These are phyloP conservation scores for Sminthurides bifidus DNA, from an alignment of 1,140 invertebrate species.

Conservation along the genomic window DNA sequence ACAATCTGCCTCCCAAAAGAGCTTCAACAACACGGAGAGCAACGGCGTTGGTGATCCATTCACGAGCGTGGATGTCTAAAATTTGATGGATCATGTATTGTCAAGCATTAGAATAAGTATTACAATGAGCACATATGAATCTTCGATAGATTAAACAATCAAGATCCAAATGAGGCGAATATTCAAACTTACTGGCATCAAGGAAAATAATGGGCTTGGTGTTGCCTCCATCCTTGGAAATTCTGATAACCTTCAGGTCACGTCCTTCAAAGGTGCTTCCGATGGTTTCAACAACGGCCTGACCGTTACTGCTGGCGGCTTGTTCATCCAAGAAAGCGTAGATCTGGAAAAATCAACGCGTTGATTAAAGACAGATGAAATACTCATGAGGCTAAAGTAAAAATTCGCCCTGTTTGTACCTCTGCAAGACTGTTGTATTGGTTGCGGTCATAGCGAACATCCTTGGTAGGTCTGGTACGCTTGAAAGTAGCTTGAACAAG, in stretches of 20 bases:
- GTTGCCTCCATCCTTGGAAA: background rate
- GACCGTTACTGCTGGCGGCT: background rate
- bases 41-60: conserved; percentile 1
- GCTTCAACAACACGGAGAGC: no score
- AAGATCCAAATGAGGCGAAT: background rate
- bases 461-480: no score
- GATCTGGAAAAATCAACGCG: background rate
- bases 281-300: background rate
- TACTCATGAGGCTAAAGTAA: no score
- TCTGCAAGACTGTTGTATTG: no score
- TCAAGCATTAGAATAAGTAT: background rate
- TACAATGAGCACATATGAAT: background rate
- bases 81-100: background rate
- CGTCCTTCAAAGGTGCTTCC: conserved; percentile 12
- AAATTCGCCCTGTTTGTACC: no score
- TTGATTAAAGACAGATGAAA: no score
- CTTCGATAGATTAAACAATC: background rate
- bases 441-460: no score
- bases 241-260: conserved; percentile 7
- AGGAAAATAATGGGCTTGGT: conserved; percentile 11
- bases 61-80: conserved; percentile 1
- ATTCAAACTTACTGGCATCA: conserved; percentile 12
- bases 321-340: conserved; percentile 16
- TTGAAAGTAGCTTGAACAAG: no score
- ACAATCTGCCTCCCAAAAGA: no score